Base-by-base conservation (phyloP, 2,113 vertebrate species). In the Herpetotheres cachinnans region DNA sequence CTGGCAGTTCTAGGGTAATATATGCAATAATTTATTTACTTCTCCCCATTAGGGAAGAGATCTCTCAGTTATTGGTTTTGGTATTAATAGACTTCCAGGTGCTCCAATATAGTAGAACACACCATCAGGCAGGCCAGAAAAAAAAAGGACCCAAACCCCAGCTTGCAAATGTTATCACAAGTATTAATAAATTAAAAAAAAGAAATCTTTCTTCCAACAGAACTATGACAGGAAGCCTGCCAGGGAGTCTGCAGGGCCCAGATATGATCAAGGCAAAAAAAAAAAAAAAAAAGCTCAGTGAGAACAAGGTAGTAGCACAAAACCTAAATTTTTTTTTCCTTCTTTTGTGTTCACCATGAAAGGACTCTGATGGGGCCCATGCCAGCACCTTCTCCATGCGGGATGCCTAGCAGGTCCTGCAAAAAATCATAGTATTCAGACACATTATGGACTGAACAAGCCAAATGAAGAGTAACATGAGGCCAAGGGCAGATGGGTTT, bases 51-150 rank as follows among this genome's bases (percentile, higher is more conserved):
- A 78, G 44, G 44, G 34, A 56, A 69, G 46, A 61, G 16, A 61
- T 32, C 6, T 47, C 83, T n/a, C 6, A 29, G 26, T n/a, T 20
- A 9, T 2, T 50, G 46, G 24, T 5, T 59, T 25, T 30, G 22
- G 6, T 69, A 59, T 81, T 49, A 80, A 76, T 1, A 55, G n/a
- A 69, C 44, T 55, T 62, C 12, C 42, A 89, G 50, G 50, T n/a
- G 44, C 18, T 20, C 80, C n/a, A 6, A 1, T 4, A 5, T 0
- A 52, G 40, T 22, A 73, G 30, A 67, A 18, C 3, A 59, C 6
- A 42, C 15, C 22, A 54, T 6, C 13, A 76, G 20, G 26, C 10
- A 67, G 52, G 47, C 26, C n/a, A 54, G 42, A 14, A 42, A 65
- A 82, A 44, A 13, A 26, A 30, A 79, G 10, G 42, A 40, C 3